phyloP scores from a whole-genome alignment of 2,797 vertebrate genomes.

The Spatula clypeata region DNA sequence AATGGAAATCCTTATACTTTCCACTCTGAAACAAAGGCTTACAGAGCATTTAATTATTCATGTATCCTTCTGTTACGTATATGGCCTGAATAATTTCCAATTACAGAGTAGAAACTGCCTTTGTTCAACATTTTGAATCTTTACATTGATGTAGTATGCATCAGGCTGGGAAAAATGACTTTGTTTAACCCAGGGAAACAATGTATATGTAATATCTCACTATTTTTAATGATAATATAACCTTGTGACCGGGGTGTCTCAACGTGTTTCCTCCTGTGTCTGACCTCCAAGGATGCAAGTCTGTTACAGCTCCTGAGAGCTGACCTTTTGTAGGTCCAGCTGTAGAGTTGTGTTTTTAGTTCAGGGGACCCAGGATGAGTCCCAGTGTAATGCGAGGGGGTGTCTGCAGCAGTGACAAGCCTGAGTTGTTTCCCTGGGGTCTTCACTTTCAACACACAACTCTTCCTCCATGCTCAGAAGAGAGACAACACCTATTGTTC shows the following conservation, averaged over 20 bases:
- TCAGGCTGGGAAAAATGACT: slow-evolving; percentile 1
- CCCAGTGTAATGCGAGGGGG: background rate
- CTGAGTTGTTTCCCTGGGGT: background rate
- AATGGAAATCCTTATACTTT: slow-evolving; percentile 49
- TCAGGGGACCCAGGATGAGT: background rate
- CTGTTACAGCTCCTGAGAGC: slow-evolving; percentile 25
- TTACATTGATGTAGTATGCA: background rate
- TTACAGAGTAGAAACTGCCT: slow-evolving; percentile 41
- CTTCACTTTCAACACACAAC: background rate
- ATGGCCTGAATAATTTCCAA: slow-evolving; percentile 36
- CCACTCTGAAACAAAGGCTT: slow-evolving; percentile 52
- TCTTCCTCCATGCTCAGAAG: background rate
- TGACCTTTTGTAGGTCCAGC: slow-evolving; percentile 54
- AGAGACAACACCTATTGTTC: background rate
- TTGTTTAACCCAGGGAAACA: slow-evolving; percentile 59
- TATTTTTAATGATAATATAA: slow-evolving; percentile 74
- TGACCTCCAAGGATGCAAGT: slow-evolving; percentile 33
- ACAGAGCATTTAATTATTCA: slow-evolving; percentile 68
- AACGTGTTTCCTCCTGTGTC: slow-evolving; percentile 32
- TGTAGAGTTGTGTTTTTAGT: slow-evolving; percentile 56
- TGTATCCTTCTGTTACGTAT: slow-evolving; percentile 52
- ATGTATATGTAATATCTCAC: slow-evolving; percentile 35
- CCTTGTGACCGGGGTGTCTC: slow-evolving; percentile 49
- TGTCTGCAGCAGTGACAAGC: background rate
- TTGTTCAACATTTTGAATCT: slow-evolving; percentile 51